Evolutionary conservation across 1,140 invertebrate genomes (phyloP).

Genomic region (Sycophaga agraensis): DNA sequence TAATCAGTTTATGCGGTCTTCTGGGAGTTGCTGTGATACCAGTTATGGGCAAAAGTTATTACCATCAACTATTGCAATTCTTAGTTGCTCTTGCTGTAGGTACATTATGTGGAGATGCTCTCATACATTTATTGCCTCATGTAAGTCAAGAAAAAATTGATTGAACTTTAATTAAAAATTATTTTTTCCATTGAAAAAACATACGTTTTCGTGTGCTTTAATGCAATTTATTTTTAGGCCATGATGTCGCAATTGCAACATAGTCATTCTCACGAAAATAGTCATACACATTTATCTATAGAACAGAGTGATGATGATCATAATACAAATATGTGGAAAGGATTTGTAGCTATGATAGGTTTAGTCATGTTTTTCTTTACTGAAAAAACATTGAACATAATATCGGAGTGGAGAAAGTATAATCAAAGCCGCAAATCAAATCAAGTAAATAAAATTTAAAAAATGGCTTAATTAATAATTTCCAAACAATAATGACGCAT

Average conservation of each 20-base stretch:
- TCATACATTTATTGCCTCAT: constrained; percentile 91
- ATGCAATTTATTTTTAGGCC: constrained; percentile 39
- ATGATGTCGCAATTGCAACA: constrained; percentile 53
- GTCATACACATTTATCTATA: constrained; percentile 34
- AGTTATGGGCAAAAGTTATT: constrained; percentile 85
- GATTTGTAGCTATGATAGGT: constrained; percentile 76
- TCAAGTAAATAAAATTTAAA: constrained; percentile 44
- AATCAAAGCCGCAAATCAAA: constrained; percentile 63
- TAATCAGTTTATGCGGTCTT: constrained; percentile 83
- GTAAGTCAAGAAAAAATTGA: too few relatives aligned
- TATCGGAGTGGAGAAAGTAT: constrained; percentile 77
- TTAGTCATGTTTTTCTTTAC: constrained; percentile 87
- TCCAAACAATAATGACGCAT: too few relatives aligned
- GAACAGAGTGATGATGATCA: constrained; percentile 54
- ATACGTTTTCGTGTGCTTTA: too few relatives aligned
- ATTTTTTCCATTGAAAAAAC: too few relatives aligned
- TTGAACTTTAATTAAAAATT: too few relatives aligned
- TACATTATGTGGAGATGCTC: constrained; percentile 86
- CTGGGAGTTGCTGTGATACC: constrained; percentile 84
- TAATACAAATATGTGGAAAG: constrained; percentile 77
- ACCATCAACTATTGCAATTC: constrained; percentile 87
- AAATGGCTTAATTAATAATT: too few relatives aligned
- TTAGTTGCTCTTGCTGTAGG: constrained; percentile 89
- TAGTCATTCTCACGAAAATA: constrained; percentile 44
- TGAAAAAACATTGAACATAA: constrained; percentile 77